Conservation (phyloP, 1,140 invertebrate genomes). For the Pectinophora gossypiella region DNA sequence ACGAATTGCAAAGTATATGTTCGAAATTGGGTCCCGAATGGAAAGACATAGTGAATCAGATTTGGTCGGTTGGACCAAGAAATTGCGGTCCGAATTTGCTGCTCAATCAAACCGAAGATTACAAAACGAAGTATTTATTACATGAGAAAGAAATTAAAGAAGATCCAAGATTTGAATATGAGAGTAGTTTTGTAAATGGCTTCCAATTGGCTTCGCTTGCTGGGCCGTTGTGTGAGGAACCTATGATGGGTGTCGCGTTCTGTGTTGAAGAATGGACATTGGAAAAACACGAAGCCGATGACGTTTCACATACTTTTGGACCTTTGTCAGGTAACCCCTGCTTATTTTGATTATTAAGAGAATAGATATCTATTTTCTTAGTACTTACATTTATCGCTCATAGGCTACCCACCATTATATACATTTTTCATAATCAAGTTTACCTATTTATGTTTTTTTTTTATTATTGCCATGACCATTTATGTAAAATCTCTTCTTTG, state of each 20-base stretch:
- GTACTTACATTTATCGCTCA: too few relatives aligned
- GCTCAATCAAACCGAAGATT: conserved; percentile 83
- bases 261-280: conserved; percentile 88
- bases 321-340: conserved; percentile 74
- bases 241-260: conserved; percentile 96
- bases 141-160: conserved; percentile 59
- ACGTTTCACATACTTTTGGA: conserved; percentile 70
- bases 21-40: conserved; percentile 76
- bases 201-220: conserved; percentile 94
- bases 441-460: too few relatives aligned
- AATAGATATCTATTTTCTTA: too few relatives aligned
- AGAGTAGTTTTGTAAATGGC: conserved; percentile 92
- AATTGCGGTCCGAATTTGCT: conserved; percentile 93
- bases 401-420: too few relatives aligned
- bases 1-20: conserved; percentile 80
- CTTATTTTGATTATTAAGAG: too few relatives aligned
- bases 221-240: conserved; percentile 96
- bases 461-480: too few relatives aligned
- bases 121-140: conserved; percentile 65
- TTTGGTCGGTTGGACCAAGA: conserved; percentile 95
- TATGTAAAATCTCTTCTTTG: too few relatives aligned
- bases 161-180: conserved; percentile 78
- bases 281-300: conserved; percentile 67
- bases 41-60: conserved; percentile 80
- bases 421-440: too few relatives aligned